Conservation (phyloP, 2,888 invertebrate genomes). For the Leptothorax acervorum region DNA sequence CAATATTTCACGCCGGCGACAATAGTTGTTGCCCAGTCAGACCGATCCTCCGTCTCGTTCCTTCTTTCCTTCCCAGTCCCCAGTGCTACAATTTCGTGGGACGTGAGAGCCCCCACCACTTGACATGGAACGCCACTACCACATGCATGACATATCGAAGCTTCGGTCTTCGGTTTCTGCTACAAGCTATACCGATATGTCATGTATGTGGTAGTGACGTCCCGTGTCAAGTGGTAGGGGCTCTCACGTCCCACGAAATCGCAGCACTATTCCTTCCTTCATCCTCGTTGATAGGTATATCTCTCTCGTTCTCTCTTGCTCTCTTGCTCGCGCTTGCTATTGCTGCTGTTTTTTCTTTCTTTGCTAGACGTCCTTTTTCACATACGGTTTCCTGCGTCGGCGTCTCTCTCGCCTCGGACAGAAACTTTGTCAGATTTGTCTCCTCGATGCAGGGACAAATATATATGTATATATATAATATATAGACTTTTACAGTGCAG, state of each 20-base stretch:
- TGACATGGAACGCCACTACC: no score
- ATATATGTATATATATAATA: conserved; percentile 21
- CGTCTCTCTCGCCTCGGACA: conserved; percentile 58
- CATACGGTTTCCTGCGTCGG: conserved; percentile 38
- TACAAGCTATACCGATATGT: no score
- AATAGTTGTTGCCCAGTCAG: conserved; percentile 74
- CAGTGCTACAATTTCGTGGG: no score
- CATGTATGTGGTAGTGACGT: no score
- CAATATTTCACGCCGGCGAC: conserved; percentile 80
- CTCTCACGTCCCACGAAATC: no score
- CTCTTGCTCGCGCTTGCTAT: conserved; percentile 24
- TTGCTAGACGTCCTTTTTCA: conserved; percentile 37
- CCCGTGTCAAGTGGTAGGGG: no score
- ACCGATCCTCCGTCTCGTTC: conserved; percentile 45
- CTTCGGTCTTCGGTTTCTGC: no score
- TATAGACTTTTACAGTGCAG: conserved; percentile 54
- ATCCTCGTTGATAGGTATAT: neutral
- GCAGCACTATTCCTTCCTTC: neutral
- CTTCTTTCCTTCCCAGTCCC: neutral
- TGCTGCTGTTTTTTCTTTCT: conserved; percentile 37
- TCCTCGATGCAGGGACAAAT: conserved; percentile 56
- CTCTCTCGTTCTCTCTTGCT: neutral
- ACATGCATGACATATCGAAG: no score
- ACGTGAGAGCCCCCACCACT: no score
- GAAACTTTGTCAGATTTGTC: conserved; percentile 48